Base-by-base conservation (phyloP, 1,140 invertebrate species). In the Oryzaephilus surinamensis region DNA sequence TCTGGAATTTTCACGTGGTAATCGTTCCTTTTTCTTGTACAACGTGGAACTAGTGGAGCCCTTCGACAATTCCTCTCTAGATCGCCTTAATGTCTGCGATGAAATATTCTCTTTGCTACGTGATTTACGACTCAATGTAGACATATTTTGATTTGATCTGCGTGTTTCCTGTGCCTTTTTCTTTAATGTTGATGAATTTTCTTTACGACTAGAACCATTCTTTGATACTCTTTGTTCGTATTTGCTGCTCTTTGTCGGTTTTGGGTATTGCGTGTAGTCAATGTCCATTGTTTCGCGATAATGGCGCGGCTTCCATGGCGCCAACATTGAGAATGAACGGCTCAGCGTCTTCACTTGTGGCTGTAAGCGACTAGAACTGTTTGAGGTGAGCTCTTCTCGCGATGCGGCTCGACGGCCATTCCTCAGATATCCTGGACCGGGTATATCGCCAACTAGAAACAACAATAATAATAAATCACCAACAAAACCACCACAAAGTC, bases 231-330 rank as follows among this genome's bases (percentile, higher is more conserved):
- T 51, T 61, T 62, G 51, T 46, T 54, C 54, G 63, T 66, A 57
- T 56, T 62, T 51, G 53, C 62, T 48, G 20, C 46, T 57, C 32
- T 51, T 56, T 2, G 29, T 10, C 14, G 37, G 52, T 40, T 72
- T 70, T 17, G 72, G 71, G 56, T 74, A 72, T 51, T 82, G 79
- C 6, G 77, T 79, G 61, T 87, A 87, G 55, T 85, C 81, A 11
- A 87, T 81, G 61, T 86, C 81, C 57, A 79, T 76, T 31, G 72
- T 72, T 51, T 84, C 80, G 44, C 71, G 69, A 48, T 76, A 74
- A 50, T 81, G 73, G 26, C 76, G 71, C 1, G 84, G 84, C 38
- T 77, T 77, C 84, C 84, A 89, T 1, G 85, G 84, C 1, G 84
- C 81, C 41, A 87, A 69, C 26, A 88, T 77, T 3, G 83, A 86